These are phyloP conservation scores for Molossus molossus DNA, from an alignment of 2,797 vertebrate species.

Conservation along the genomic window DNA sequence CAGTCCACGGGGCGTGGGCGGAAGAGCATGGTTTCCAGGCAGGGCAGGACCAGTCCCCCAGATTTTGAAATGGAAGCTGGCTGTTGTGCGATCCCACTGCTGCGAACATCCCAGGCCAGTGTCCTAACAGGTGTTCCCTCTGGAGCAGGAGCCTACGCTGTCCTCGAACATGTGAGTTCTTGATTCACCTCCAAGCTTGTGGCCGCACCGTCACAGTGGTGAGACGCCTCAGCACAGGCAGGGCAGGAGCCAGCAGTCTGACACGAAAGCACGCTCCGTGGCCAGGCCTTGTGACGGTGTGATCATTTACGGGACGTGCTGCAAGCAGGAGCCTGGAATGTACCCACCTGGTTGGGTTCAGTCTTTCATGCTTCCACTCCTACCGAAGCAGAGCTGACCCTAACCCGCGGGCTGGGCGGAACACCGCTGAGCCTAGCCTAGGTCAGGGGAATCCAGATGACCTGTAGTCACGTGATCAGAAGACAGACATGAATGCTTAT, in stretches of 20 bases:
- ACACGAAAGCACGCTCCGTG: rapidly evolving
- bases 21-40: not conserved
- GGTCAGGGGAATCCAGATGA: not conserved
- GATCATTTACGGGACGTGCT: not conserved
- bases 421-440: not conserved
- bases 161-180: not conserved
- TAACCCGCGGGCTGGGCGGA: not conserved
- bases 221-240: too few relatives aligned
- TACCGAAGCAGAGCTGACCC: not conserved
- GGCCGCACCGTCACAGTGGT: not conserved
- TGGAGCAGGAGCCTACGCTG: not conserved
- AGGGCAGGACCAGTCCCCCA: too few relatives aligned
- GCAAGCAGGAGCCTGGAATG: not conserved
- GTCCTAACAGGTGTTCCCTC: not conserved
- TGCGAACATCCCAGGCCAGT: not conserved
- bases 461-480: not conserved
- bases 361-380: not conserved
- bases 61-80: not conserved
- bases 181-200: too few relatives aligned
- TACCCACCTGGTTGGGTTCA: rapidly evolving
- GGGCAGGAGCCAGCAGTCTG: not conserved
- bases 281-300: not conserved
- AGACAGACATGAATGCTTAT: not conserved
- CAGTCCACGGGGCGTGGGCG: rapidly evolving
- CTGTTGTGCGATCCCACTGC: not conserved